A percentile compares a stretch with the other conserved stretches of the same genome.
These are phyloP conservation scores for Gadus macrocephalus DNA, from an alignment of 2,113 vertebrate genomes.

Conservation along the genomic window DNA sequence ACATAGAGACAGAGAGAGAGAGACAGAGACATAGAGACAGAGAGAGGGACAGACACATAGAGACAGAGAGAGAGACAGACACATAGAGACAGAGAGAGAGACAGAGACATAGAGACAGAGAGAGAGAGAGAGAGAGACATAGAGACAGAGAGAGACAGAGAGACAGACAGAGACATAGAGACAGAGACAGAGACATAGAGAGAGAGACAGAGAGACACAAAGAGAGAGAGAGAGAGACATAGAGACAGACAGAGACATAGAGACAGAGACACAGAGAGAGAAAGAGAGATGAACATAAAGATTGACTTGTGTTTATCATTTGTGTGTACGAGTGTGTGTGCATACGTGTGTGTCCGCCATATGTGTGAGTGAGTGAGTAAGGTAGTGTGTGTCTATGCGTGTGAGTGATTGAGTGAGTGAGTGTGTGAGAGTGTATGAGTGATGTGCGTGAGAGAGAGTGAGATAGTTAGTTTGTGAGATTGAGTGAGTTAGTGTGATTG, in stretches of 20 bases:
- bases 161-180: neutral
- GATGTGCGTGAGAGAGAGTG: neutral
- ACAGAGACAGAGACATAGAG: neutral
- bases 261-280: neutral
- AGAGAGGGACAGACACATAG: too few species aligned
- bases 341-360: neutral
- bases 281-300: neutral
- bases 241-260: neutral
- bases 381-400: neutral
- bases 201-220: neutral
- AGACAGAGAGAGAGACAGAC: too few species aligned
- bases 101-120: too few species aligned
- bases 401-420: neutral
- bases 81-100: too few species aligned
- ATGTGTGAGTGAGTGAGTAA: neutral
- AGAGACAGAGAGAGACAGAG: neutral
- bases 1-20: neutral
- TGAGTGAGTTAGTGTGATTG: neutral
- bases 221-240: neutral
- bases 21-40: too few species aligned
- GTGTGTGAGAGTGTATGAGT: neutral
- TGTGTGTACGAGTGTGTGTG: neutral
- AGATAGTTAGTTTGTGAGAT: too few species aligned
- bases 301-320: neutral
- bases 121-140: too few species aligned